Evolutionary conservation across 2,113 vertebrate species (phyloP), one percentile per base, ranked within the genome.

Genomic region (Scytalopus superciliaris): DNA sequence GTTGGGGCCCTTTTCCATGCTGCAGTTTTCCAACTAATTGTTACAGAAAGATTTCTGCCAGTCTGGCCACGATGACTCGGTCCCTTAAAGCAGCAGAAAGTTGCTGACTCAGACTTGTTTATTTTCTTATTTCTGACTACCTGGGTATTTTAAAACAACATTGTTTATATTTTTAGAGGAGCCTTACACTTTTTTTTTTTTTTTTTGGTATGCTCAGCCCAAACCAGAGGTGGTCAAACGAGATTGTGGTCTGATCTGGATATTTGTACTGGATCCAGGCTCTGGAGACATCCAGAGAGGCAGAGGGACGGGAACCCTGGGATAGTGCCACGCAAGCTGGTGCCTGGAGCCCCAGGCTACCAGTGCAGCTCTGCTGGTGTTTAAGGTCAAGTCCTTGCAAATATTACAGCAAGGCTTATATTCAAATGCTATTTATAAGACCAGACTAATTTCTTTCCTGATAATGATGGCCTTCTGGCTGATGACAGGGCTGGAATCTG

Each of bases 371-470:
- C 90, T 90, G 85, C 73, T 95, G 91, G 40, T 93, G 88, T 89
- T 95, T 92, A 94, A 95, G 74, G 93, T 95, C 97, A 95, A 69
- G 74, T 97, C 95, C 88, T 94, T 92, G 92, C 92, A 82, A 91
- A 84, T 88, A 75, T 57, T 92, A 96, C 87, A 96, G 97, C 93
- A 97, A 97, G 97, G 88, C 87, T 94, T 95, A 82, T 90, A 91
- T 96, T 95, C 91, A 94, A 96, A 93, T 90, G 89, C 90, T 92
- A 95, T 96, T 97, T 96, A 91, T 91, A 97, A 97, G 96, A 90
- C 82, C 80, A 93, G 89, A 95, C 94, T 96, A 76, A 96, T 97
- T 97, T 57, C 86, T 93, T 93, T 84, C 86, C 84, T 95, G 64
- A 1, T 96, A 97, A 97, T 97, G 93, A 97, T 92, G 97, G 97